Base-by-base conservation (phyloP, 1,140 invertebrate species). In the Achatina immaculata region DNA sequence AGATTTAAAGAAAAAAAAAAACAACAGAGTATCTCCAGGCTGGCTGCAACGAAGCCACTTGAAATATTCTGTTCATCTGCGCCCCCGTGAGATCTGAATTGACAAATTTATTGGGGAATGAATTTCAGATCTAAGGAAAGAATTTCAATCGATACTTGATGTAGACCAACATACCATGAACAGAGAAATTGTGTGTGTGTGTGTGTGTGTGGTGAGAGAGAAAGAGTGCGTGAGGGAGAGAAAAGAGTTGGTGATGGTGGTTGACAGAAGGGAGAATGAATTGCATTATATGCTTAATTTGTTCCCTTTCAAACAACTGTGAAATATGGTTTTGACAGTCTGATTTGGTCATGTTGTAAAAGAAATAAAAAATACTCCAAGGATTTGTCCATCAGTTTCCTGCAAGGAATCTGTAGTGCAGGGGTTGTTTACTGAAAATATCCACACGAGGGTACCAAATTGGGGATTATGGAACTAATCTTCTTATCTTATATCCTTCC, bases 41-140 rank as follows among this genome's bases (percentile, higher is more conserved):
- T 34, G n/a, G 31, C 28, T 62, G n/a, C 6, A 28, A 62, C 21
- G 58, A 62, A 62, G 58, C 58, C 58, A 19, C 58, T 62, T 11
- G n/a, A 62, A 16, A 62, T 62, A 62, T 62, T 62, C 58, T 31
- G 21, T 62, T 31, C 1, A 3, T 2, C n/a, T 2, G 14, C 71
- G 3, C 11, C 4, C 3, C 28, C 28, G 34, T 73, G 40, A 31
- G 71, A 73, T 43, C 36, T 2, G 43, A 51, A 31, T 73, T 73
- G 71, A 21, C 21, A 51, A 73, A 73, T 43, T 73, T 73, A 43
- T 45, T 48, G 71, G 71, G 71, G 48, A 73, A 73, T 73, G 42
- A 73, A 73, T 43, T 73, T 73, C 43, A 48, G 71, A 73, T 73
- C 71, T 24, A n/a, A n/a, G 71, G 71, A 42, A 73, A 73, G 71